A percentile compares a stretch with the other conserved stretches of the same genome.
phyloP scores from a whole-genome alignment of 2,888 invertebrate genomes.

The Scrobipalpa atriplicella region DNA sequence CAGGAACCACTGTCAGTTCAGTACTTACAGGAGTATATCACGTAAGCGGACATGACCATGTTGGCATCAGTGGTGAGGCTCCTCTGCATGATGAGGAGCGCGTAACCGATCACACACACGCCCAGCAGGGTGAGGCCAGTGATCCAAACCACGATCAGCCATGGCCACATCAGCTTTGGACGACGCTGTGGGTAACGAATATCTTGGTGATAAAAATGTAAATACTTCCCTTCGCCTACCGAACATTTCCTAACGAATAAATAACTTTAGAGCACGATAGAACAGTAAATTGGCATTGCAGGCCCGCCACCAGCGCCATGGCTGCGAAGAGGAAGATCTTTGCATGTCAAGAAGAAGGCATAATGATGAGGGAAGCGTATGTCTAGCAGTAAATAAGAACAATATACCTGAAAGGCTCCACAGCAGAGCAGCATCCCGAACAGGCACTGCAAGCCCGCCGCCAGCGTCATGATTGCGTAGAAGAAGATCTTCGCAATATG shows the following conservation, averaged over 20 bases:
- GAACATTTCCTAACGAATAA: too few species aligned
- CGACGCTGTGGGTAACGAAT: conserved; percentile 6
- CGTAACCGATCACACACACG: conserved; percentile 52
- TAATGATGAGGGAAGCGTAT: background rate
- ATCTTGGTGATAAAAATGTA: too few species aligned
- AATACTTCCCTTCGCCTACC: too few species aligned
- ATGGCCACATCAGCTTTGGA: conserved; percentile 51
- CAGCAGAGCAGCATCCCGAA: conserved; percentile 56
- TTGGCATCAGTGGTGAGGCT: conserved; percentile 49
- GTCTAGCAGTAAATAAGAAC: too few species aligned
- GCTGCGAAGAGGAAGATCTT: conserved; percentile 51
- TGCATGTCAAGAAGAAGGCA: conserved; percentile 41
- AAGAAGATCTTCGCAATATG: conserved; percentile 47
- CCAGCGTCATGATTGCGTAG: conserved; percentile 48
- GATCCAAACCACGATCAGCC: conserved; percentile 57
- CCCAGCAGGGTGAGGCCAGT: conserved; percentile 48
- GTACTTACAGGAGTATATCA: conserved; percentile 26
- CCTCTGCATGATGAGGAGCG: conserved; percentile 48
- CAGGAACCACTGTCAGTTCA: too few species aligned
- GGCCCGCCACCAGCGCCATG: conserved; percentile 45
- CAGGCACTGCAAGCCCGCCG: conserved; percentile 47
- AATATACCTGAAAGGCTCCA: conserved; percentile 58
- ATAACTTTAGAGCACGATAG: too few species aligned
- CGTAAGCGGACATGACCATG: conserved; percentile 38
- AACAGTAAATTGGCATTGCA: conserved; percentile 51